Percentiles rank a stretch among this genome's conserved stretches.
Evolutionary conservation across 1,140 invertebrate species (phyloP).

Genomic region (Ptiloglossa arizonensis): DNA sequence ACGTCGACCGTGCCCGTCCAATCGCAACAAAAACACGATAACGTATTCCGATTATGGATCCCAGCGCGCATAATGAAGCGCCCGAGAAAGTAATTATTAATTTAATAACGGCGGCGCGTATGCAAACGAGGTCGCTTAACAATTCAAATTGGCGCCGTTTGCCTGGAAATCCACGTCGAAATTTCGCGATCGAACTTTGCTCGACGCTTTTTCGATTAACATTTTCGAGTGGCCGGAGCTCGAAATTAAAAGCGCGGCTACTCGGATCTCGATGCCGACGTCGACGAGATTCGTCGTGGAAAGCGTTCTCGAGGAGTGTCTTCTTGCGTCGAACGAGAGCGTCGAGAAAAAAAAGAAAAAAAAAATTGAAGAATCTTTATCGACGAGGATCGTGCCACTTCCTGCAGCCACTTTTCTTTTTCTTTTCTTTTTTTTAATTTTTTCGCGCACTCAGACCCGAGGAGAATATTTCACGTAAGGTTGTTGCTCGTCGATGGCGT

Average conservation of each 20-base stretch:
- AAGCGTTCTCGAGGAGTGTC: no score
- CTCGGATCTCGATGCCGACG: not conserved
- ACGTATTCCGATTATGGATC: not conserved
- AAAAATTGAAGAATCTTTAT: constrained; percentile 30
- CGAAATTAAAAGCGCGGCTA: not conserved
- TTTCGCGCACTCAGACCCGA: not conserved
- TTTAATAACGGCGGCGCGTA: constrained; percentile 17
- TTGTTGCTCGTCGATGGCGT: not conserved
- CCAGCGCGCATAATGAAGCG: not conserved
- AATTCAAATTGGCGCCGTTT: constrained; percentile 38
- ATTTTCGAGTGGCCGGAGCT: not conserved
- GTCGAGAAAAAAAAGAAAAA: no score
- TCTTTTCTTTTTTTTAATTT: not conserved
- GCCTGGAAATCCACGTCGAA: constrained; percentile 13
- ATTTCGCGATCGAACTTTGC: constrained; percentile 18
- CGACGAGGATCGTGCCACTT: constrained; percentile 14
- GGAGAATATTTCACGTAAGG: constrained; percentile 29
- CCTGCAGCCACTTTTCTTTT: constrained; percentile 1
- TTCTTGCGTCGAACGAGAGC: not conserved
- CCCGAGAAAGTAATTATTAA: constrained; percentile 9
- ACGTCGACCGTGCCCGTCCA: not conserved
- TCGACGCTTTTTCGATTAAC: constrained; percentile 30
- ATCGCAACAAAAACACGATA: not conserved
- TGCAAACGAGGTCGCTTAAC: constrained; percentile 43
- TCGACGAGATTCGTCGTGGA: no score